Evolutionary conservation across 2,113 vertebrate species (phyloP).

Genomic region (Platichthys stellatus): DNA sequence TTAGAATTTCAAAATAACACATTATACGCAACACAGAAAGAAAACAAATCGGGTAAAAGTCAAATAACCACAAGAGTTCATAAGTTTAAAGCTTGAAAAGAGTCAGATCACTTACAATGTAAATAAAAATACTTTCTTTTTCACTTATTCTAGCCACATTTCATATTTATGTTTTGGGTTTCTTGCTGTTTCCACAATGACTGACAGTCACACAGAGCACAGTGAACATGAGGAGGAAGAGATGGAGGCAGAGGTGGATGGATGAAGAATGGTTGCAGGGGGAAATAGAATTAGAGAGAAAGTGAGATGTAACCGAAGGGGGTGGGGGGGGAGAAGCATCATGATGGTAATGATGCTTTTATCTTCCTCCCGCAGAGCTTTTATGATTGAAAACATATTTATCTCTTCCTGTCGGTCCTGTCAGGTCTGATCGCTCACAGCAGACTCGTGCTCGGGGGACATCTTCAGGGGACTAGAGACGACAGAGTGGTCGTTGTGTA

Average conservation of each 20-base stretch:
- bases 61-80: no score
- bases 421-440: conserved; percentile 3
- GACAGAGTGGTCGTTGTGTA: not conserved
- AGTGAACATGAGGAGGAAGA: not conserved
- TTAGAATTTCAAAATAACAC: no score
- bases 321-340: not conserved
- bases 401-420: conserved; percentile 18
- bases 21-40: no score
- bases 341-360: conserved; percentile 43
- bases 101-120: no score
- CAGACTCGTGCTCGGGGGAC: not conserved
- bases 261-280: conserved; percentile 7
- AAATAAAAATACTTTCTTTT: no score
- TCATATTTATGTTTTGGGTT: no score
- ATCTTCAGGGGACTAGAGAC: not conserved
- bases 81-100: no score
- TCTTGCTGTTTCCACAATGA: no score
- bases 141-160: no score
- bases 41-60: no score
- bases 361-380: conserved; percentile 22
- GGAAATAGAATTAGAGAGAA: conserved; percentile 31
- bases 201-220: no score
- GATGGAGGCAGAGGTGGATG: not conserved
- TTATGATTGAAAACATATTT: conserved; percentile 34
- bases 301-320: conserved; percentile 1